These are phyloP conservation scores for Drosophila kikkawai DNA, from an alignment of 1,140 invertebrate genomes.

Conservation along the genomic window DNA sequence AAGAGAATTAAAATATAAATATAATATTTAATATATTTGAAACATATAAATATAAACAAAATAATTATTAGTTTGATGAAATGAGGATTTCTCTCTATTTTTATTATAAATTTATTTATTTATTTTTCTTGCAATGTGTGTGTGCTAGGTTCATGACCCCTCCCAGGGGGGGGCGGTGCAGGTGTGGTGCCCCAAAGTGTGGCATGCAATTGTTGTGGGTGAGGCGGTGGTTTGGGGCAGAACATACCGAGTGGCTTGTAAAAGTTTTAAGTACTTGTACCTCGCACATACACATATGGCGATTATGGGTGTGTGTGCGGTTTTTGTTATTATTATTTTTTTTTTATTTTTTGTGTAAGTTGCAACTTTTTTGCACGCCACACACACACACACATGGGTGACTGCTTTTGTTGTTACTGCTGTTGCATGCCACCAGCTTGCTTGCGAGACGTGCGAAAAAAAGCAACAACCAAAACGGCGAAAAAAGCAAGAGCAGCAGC, in stretches of 20 bases:
- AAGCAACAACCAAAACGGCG: conserved; percentile 44
- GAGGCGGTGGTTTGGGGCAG: neutral
- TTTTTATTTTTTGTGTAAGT: conserved; percentile 42
- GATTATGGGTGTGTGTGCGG: conserved; percentile 35
- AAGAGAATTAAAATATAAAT: neutral
- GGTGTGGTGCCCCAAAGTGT: conserved; percentile 61
- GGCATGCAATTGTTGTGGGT: conserved; percentile 72
- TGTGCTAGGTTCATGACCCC: conserved; percentile 29
- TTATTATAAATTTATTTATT: neutral
- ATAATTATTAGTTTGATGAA: neutral
- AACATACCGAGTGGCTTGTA: conserved; percentile 67
- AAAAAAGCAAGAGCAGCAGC: conserved; percentile 9
- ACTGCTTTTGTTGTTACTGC: conserved; percentile 27
- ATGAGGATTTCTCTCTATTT: too few relatives aligned
- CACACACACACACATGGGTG: conserved; percentile 23
- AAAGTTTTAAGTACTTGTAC: conserved; percentile 79
- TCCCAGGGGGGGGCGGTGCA: conserved; percentile 5
- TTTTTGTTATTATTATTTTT: conserved; percentile 11
- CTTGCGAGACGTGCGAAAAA: conserved; percentile 59
- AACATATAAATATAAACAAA: neutral
- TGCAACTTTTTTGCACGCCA: conserved; percentile 81
- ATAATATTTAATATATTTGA: neutral
- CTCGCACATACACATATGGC: conserved; percentile 38
- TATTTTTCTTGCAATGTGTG: conserved; percentile 6
- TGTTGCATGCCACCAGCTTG: conserved; percentile 56